Base-by-base conservation (phyloP, 2,113 vertebrate species). In the Anarhynchus alexandrinus region DNA sequence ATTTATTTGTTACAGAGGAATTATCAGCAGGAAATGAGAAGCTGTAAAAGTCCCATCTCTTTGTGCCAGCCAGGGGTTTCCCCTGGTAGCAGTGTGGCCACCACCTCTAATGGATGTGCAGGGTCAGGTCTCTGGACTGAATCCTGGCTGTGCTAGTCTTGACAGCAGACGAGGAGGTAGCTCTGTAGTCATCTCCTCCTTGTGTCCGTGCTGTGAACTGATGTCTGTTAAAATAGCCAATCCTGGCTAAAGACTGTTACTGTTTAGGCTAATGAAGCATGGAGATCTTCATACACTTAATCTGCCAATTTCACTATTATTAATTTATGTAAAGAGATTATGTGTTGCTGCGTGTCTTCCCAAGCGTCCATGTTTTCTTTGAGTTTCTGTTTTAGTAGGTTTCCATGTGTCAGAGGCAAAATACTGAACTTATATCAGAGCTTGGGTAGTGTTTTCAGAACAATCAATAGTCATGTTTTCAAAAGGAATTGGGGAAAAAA, bases 311-410 rank as follows among this genome's bases (percentile, higher is more conserved):
- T 72, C 29, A 29, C 42, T n/a, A 5, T 57, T 51, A 51, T 7
- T 76, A n/a, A 49, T 54, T 21, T 23, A 19, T 17, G 2, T 52
- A 6, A 47, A 36, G 38, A 82, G 38, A 7, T 21, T 30, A 12
- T 13, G 9, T 38, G 7, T 85, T 64, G 47, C 74, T 65, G 10
- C 25, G 42, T 76, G 61, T 78, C 51, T 66, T 91, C 17, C 15
- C 36, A 54, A 54, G 25, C 10, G 26, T 15, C 9, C 29, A 2
- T 0, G 0, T 77, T 69, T 45, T 34, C 34, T 52, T 55, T 38
- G 7, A 5, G 23, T 64, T 96, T 69, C 22, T 70, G 9, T n/a
- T 85, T 71, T 38, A 54, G 36, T 65, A 38, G 58, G 7, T 91
- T 94, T 73, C 42, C 16, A 18, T 3, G 27, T 54, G 32, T 59